These are phyloP conservation scores for Turnix velox DNA, from an alignment of 2,113 vertebrate species.

Conservation along the genomic window DNA sequence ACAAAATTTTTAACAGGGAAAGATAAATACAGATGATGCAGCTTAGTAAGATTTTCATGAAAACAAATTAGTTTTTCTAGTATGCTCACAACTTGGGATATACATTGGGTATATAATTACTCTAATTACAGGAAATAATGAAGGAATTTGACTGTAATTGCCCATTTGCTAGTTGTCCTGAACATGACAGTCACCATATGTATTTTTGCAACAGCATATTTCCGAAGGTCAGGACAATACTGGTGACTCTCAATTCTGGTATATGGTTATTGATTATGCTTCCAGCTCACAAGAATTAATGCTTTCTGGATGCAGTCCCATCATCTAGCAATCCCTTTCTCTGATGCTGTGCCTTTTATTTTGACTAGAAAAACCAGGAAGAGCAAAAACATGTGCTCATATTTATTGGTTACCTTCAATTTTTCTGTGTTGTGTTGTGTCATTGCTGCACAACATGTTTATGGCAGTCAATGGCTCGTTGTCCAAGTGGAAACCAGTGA, in stretches of 20 bases:
- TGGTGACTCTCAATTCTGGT: neutral
- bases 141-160: slow-evolving; percentile 10
- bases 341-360: neutral
- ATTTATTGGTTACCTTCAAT: neutral
- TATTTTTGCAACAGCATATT: neutral
- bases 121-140: neutral
- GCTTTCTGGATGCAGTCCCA: neutral
- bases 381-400: neutral
- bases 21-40: neutral
- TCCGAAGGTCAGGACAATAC: neutral
- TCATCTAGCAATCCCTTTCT: neutral
- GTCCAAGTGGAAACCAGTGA: no score
- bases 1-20: neutral
- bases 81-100: neutral
- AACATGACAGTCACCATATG: neutral
- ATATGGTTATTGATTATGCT: neutral
- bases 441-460: neutral
- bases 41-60: neutral
- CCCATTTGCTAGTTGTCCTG: neutral
- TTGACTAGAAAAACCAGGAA: neutral
- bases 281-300: neutral
- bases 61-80: slow-evolving; percentile 2
- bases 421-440: neutral
- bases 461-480: no score
- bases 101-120: neutral